Percentiles rank a stretch among this genome's conserved stretches.
Evolutionary conservation across 1,140 invertebrate species (phyloP).

Genomic region (Drosophila oshimai): DNA sequence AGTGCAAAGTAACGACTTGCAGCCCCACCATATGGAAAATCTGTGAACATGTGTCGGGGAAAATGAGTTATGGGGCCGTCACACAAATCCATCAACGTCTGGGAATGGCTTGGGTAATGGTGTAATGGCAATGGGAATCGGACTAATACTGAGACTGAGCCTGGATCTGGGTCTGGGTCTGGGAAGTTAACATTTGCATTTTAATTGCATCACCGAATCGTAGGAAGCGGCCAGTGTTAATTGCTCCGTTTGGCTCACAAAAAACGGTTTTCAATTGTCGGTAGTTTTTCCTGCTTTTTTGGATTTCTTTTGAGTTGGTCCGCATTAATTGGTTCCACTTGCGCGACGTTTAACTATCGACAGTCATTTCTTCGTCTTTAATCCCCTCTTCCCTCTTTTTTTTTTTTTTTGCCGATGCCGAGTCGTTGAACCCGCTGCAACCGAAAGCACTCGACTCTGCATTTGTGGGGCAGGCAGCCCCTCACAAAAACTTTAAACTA

Average conservation of each 20-base stretch:
- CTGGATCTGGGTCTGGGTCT: conserved; percentile 11
- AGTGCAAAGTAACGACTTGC: conserved; percentile 51
- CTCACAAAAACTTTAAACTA: conserved; percentile 8
- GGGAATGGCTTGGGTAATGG: conserved; percentile 1
- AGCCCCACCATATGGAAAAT: conserved; percentile 61
- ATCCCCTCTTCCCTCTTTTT: not conserved
- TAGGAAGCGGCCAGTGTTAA: conserved; percentile 27
- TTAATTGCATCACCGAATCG: conserved; percentile 31
- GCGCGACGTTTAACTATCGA: conserved; percentile 67
- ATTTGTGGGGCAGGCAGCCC: conserved; percentile 38
- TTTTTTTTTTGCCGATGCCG: not conserved
- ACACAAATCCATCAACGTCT: conserved; percentile 50
- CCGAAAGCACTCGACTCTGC: conserved; percentile 38
- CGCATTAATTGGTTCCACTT: conserved; percentile 76
- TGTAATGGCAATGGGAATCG: conserved; percentile 21
- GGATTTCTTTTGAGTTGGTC: conserved; percentile 33
- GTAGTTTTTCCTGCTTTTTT: conserved; percentile 41
- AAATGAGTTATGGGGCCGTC: conserved; percentile 32
- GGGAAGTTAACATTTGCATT: conserved; percentile 22
- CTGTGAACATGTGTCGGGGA: conserved; percentile 53
- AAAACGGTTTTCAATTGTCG: conserved; percentile 42
- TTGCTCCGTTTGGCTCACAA: conserved; percentile 19
- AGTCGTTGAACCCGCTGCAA: conserved; percentile 47
- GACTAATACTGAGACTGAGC: not conserved
- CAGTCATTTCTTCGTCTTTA: conserved; percentile 34